Evolutionary conservation across 2,888 invertebrate species (phyloP), one percentile per base, ranked within the genome.

Genomic region (Lampropteryx suffumata): DNA sequence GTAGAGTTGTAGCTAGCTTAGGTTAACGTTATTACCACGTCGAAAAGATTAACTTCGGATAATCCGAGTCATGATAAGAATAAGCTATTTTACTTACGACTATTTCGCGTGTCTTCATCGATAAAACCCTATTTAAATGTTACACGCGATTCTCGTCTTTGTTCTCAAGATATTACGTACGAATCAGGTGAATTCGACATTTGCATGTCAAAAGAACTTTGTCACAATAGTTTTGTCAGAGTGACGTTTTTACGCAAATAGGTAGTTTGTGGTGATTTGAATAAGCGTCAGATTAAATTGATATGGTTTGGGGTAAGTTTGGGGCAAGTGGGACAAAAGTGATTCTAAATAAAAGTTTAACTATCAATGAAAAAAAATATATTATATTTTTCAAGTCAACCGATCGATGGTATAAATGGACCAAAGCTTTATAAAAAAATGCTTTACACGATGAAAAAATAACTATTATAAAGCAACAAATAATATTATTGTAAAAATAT

Each of bases 61-160:
- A 49, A 48, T 48, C 52, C 44, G 14, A 36, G 30, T 27, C 14
- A 24, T 48, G 47, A 49, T 52, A 52, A 53, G 51, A 55, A 58
- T 48, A 48, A 58, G 39, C 47, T 42, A 51, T 56, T 55, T 43
- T 45, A 55, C 49, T 56, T 53, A 55, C 55, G 55, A 53, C 53
- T 53, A 35, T 40, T 49, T 59, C 40, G 59, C 59, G 59, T 59
- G 59, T 49, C 43, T 40, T 37, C 30, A 21, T 43, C 56, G 40
- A 59, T 56, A 49, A 55, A 46, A 34, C 10, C 26, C 24, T 36
- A 52, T 47, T 39, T 26, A 17, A 21, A 34, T 28, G 27, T 10
- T 4, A 36, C 44, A 27, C 14, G 32, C 42, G 13, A 56, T 35
- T 40, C 13, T 17, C n/a, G 13, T 17, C 42, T 21, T 6, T 55